These are phyloP conservation scores for Eospalax fontanierii DNA, from an alignment of 2,797 vertebrate species.

Conservation along the genomic window DNA sequence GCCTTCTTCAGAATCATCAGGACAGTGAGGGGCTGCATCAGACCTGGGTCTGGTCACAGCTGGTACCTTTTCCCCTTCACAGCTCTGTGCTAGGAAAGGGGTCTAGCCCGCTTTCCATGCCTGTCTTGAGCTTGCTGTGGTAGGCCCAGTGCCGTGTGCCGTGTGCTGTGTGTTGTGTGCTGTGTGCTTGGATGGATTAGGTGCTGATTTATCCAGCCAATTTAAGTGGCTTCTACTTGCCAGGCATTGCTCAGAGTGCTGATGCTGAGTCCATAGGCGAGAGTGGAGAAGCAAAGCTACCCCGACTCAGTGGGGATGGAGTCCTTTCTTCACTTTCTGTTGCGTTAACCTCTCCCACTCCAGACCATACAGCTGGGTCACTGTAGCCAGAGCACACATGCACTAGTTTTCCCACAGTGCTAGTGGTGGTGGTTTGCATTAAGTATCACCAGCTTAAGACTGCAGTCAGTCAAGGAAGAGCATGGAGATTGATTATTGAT, in stretches of 20 bases:
- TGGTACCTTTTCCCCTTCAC: not conserved
- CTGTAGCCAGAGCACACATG: not conserved
- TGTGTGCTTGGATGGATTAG: not conserved
- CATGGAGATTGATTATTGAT: slow-evolving; percentile 7
- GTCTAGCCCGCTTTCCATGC: not conserved
- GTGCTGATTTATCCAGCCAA: not conserved
- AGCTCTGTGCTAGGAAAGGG: not conserved
- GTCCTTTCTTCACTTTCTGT: not conserved
- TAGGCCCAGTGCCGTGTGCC: not conserved
- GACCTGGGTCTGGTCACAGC: slow-evolving; percentile 9
- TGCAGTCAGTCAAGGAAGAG: not conserved
- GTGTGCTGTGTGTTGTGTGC: not conserved
- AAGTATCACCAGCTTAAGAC: not conserved
- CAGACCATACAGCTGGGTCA: not conserved
- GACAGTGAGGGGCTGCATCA: not conserved
- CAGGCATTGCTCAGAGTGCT: not conserved
- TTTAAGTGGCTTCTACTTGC: not conserved
- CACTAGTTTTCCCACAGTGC: not conserved
- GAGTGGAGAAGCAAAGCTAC: not conserved
- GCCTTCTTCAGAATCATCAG: not conserved
- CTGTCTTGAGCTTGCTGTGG: not conserved
- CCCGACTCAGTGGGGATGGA: fast-evolving
- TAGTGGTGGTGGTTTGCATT: not conserved
- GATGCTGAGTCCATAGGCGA: not conserved
- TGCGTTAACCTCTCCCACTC: not conserved